Evolutionary conservation across 2,888 invertebrate species (phyloP).

Genomic region (Acrobeloides nanus): DNA sequence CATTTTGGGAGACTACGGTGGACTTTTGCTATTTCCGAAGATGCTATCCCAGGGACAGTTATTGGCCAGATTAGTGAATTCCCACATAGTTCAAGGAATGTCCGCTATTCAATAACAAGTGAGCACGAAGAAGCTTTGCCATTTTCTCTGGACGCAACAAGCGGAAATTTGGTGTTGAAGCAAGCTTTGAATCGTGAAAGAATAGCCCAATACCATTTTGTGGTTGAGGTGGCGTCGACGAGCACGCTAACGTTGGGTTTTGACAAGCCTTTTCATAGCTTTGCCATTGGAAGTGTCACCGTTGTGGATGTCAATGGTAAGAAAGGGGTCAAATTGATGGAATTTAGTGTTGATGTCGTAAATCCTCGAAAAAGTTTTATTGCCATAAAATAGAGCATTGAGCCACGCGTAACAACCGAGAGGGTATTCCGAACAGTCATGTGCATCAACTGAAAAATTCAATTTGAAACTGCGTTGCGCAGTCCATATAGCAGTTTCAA

Average conservation of each 20-base stretch:
- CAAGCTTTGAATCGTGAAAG: slow-evolving; percentile 81
- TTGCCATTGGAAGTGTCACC: slow-evolving; percentile 31
- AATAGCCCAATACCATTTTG: slow-evolving; percentile 56
- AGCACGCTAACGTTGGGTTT: no score
- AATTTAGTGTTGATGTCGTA: no score
- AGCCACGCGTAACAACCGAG: no score
- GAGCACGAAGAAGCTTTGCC: slow-evolving; percentile 24
- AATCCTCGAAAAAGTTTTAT: no score
- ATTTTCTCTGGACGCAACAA: slow-evolving; percentile 76
- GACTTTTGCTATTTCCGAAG: slow-evolving; percentile 74
- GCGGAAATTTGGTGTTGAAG: slow-evolving; percentile 77
- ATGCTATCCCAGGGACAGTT: slow-evolving; percentile 63
- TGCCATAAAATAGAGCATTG: no score
- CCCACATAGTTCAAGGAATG: slow-evolving; percentile 1
- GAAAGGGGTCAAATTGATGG: no score
- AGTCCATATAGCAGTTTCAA: no score
- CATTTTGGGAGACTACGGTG: slow-evolving; percentile 68
- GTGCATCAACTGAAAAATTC: no score
- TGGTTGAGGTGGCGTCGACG: slow-evolving; percentile 7
- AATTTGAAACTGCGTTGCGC: no score
- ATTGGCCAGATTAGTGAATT: slow-evolving; percentile 30
- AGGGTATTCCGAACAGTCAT: no score
- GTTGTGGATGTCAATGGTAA: slow-evolving; percentile 56
- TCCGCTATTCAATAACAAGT: slow-evolving; percentile 26
- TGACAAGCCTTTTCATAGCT: slow-evolving; percentile 28